These are phyloP conservation scores for Tinamus guttatus DNA, from an alignment of 2,113 vertebrate species.

Conservation along the genomic window DNA sequence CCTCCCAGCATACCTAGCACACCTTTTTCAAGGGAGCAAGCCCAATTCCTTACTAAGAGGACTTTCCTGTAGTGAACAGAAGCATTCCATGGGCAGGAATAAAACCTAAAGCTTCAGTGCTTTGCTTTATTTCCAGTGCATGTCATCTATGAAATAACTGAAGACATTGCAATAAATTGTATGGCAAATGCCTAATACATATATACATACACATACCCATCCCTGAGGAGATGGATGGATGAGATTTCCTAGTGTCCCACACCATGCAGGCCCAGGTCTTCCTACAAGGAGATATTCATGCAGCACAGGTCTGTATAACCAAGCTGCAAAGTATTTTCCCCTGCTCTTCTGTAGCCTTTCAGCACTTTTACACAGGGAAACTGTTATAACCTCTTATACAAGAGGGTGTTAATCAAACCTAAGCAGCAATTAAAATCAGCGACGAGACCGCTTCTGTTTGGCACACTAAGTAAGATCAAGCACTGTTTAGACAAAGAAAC, in stretches of 20 bases:
- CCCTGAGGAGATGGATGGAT: not conserved
- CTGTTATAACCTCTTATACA: not conserved
- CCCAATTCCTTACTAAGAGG: not conserved
- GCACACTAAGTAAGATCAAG: slow-evolving; percentile 6
- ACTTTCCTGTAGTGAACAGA: not conserved
- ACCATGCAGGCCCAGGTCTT: not conserved
- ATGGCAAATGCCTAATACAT: slow-evolving; percentile 63
- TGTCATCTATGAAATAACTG: not conserved
- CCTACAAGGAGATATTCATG: not conserved
- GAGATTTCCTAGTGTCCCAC: slow-evolving; percentile 24
- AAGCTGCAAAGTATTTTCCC: not conserved
- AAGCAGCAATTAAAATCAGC: not conserved
- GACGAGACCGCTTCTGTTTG: slow-evolving; percentile 12
- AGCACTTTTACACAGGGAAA: not conserved
- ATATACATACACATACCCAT: not conserved
- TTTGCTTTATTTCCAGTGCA: not conserved
- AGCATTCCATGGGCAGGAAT: not conserved
- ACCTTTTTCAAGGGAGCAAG: not conserved
- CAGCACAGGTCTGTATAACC: not conserved
- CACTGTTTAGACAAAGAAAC: slow-evolving; percentile 50
- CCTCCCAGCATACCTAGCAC: not conserved
- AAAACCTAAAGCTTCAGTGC: not conserved
- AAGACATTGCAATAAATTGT: not conserved
- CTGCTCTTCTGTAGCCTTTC: not conserved
- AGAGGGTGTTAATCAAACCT: not conserved